phyloP scores from a whole-genome alignment of 2,888 invertebrate genomes.

The Acronicta leporina region DNA sequence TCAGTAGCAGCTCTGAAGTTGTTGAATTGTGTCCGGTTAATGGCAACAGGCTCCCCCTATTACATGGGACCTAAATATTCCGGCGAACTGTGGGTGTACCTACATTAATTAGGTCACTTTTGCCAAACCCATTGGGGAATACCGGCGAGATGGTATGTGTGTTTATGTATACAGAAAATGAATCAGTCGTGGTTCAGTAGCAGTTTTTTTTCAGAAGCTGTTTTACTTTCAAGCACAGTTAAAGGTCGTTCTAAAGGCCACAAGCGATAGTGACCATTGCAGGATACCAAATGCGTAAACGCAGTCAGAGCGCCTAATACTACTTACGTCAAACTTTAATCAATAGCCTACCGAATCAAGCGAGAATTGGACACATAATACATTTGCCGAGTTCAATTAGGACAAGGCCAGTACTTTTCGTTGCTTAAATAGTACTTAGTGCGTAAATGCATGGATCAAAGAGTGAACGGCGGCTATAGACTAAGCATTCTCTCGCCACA shows the following conservation, averaged over 20 bases:
- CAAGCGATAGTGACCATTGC: conserved; percentile 20
- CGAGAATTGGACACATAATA: conserved; percentile 46
- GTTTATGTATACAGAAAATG: neutral
- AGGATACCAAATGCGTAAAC: conserved; percentile 16
- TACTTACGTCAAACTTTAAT: conserved; percentile 30
- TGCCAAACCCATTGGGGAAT: too few relatives aligned
- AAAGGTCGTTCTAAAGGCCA: conserved; percentile 41
- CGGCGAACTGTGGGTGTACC: too few relatives aligned
- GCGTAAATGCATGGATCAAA: conserved; percentile 54
- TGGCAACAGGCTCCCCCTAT: too few relatives aligned
- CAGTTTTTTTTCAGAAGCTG: conserved; percentile 10
- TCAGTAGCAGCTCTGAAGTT: too few relatives aligned
- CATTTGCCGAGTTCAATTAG: conserved; percentile 48
- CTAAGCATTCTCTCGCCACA: conserved; percentile 54
- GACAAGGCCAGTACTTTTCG: conserved; percentile 55
- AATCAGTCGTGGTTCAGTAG: neutral
- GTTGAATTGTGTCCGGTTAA: too few relatives aligned
- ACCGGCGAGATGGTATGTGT: too few relatives aligned
- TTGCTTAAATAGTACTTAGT: conserved; percentile 54
- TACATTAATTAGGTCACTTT: too few relatives aligned
- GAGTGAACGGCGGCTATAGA: conserved; percentile 40
- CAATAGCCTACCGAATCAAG: conserved; percentile 39
- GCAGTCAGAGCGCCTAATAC: conserved; percentile 8
- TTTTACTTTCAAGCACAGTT: conserved; percentile 24
- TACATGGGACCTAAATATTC: too few relatives aligned